Percentiles rank a stretch among this genome's conserved stretches.
These are phyloP conservation scores for Ciconia maguari DNA, from an alignment of 2,113 vertebrate genomes.

Conservation along the genomic window DNA sequence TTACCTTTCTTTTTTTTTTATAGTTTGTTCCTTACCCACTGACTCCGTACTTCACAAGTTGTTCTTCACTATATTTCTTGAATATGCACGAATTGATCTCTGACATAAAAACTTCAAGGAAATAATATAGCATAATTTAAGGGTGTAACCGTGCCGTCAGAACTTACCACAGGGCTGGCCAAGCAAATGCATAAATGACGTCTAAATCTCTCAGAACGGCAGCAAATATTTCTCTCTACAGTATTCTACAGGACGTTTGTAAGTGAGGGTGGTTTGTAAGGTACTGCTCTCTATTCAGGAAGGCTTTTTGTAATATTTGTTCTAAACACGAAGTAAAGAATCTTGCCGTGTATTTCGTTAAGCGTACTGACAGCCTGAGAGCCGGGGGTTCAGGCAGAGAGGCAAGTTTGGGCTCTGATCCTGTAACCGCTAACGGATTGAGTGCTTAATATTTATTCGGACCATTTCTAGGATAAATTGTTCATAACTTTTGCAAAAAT, in stretches of 20 bases:
- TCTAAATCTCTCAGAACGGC: background rate
- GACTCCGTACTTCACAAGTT: background rate
- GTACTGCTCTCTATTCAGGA: fast-evolving
- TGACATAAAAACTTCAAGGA: background rate
- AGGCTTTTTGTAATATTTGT: background rate
- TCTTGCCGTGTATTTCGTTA: background rate
- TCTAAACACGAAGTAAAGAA: background rate
- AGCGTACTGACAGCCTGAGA: background rate
- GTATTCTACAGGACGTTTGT: background rate
- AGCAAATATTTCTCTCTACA: background rate
- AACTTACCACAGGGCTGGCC: background rate
- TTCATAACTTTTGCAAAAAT: background rate
- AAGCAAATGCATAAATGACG: background rate
- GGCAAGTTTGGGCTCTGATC: background rate
- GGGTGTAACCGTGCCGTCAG: background rate
- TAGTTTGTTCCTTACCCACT: fast-evolving
- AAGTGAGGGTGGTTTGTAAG: background rate
- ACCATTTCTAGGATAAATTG: background rate
- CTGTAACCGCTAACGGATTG: fast-evolving
- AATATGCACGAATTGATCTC: fast-evolving
- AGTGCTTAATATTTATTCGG: background rate
- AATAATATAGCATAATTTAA: background rate
- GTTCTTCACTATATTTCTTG: background rate
- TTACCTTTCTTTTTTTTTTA: background rate
- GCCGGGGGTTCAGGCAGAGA: no score